Evolutionary conservation across 2,113 vertebrate genomes (phyloP), one percentile per base, ranked within the genome.

Genomic region (Callorhinus ursinus): DNA sequence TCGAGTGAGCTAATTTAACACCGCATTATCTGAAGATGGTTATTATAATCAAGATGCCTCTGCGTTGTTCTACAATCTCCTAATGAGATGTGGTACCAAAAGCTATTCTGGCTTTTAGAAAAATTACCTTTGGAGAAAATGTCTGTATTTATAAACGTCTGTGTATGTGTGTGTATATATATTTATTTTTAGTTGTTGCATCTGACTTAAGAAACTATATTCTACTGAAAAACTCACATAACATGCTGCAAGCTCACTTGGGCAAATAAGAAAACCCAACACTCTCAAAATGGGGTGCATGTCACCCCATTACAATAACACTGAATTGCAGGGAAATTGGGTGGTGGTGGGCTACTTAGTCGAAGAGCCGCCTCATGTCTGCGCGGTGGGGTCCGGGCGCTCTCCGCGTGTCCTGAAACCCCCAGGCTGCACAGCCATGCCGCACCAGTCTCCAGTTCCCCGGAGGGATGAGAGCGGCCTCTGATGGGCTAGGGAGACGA

Each of bases 31-130:
- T 95, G 92, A 97, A 97, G 97, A 97, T 2, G 7, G 97, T 97
- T 95, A 96, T 98, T 98, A 97, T 46, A 96, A 98, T 98, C 98
- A 98, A 96, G 96, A 85, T 21, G 92, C 90, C n/a, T 95, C 93
- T 57, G 51, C 42, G 93, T 95, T 97, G 92, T 93, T 84, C 97
- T 92, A 65, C 88, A 46, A 19, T 89, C 88, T 97, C 84, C 90
- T 98, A 98, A 98, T 97, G 95, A 98, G 93, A 92, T 28, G 89
- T 31, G 33, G 42, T 49, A 81, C 82, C 53, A 96, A 98, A 94
- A 59, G 77, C 33, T 88, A 91, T 53, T 96, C 80, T 55, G 90
- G 82, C 85, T 95, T 96, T 92, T 51, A 18, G 28, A 42, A 63
- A 89, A 87, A 51, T 16, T 51, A 94, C 59, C 33, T 97, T 96